phyloP scores from a whole-genome alignment of 2,113 vertebrate genomes.

The Marmota flaviventris region DNA sequence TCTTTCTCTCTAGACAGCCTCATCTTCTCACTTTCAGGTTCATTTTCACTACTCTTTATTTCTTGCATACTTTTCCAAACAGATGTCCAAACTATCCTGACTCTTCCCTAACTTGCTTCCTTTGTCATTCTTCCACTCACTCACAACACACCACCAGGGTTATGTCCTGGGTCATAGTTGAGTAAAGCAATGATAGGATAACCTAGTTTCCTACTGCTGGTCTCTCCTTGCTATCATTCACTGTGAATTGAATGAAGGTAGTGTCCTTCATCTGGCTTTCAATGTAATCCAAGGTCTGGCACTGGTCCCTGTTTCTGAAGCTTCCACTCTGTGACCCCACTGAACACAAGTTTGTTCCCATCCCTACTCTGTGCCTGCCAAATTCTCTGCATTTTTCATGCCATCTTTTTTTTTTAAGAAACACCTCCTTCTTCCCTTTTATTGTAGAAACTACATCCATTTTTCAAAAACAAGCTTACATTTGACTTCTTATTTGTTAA shows the following conservation, averaged over 20 bases:
- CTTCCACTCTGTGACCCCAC: rapidly evolving
- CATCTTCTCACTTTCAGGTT: not conserved
- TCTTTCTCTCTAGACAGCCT: not conserved
- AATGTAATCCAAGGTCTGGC: not conserved
- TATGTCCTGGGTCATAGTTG: rapidly evolving
- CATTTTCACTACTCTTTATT: not conserved
- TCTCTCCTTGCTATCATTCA: not conserved
- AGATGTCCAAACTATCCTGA: not conserved
- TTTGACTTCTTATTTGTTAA: not conserved
- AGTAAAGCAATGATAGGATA: rapidly evolving
- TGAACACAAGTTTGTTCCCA: not conserved
- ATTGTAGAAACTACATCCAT: not conserved
- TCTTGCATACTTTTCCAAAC: not conserved
- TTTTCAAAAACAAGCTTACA: not conserved
- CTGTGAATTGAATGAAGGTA: not conserved
- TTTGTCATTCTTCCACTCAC: not conserved
- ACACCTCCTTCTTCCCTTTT: not conserved
- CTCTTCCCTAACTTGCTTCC: not conserved
- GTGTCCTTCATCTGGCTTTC: rapidly evolving
- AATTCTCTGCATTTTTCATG: not conserved
- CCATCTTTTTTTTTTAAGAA: not conserved
- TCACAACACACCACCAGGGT: rapidly evolving
- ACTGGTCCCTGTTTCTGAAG: not conserved
- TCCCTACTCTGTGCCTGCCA: not conserved
- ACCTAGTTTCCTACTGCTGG: not conserved